A percentile compares a stretch with the other conserved stretches of the same genome.
Conservation (phyloP, 2,888 invertebrate genomes). For the Phrixothrix hirtus region DNA sequence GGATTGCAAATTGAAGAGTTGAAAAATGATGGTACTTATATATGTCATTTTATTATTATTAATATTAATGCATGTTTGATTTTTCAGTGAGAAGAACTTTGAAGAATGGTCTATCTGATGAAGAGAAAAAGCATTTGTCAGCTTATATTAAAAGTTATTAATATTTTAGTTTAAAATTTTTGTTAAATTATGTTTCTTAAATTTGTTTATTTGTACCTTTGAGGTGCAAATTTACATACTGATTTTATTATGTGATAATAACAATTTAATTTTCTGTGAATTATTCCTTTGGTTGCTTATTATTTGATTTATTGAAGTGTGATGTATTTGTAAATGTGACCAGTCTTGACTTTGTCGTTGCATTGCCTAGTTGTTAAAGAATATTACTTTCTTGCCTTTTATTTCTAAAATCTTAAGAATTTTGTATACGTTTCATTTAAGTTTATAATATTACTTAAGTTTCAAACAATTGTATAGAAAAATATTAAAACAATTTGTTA, state of each 20-base stretch:
- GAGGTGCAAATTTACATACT: conserved; percentile 44
- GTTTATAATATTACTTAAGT: conserved; percentile 10
- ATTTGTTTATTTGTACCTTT: conserved; percentile 33
- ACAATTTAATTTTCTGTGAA: conserved; percentile 22
- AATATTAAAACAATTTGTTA: conserved; percentile 15
- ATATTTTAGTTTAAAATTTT: conserved; percentile 37
- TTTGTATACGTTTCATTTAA: conserved; percentile 16
- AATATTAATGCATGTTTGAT: too few relatives aligned
- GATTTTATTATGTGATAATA: conserved; percentile 52
- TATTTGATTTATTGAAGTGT: background rate
- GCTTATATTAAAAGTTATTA: conserved; percentile 75
- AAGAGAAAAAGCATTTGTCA: conserved; percentile 78
- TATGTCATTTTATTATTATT: too few relatives aligned
- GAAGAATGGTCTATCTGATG: conserved; percentile 78
- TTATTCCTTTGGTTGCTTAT: conserved; percentile 19
- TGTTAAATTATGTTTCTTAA: conserved; percentile 27
- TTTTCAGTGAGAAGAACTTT: conserved; percentile 75
- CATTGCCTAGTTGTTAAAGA: background rate
- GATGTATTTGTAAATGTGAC: background rate
- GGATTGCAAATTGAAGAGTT: too few relatives aligned
- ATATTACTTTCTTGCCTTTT: background rate
- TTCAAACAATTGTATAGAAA: background rate
- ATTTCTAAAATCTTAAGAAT: background rate
- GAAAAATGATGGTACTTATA: too few relatives aligned
- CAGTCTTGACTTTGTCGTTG: background rate